Evolutionary conservation across 2,113 vertebrate species (phyloP).

Genomic region (Halichoerus grypus): DNA sequence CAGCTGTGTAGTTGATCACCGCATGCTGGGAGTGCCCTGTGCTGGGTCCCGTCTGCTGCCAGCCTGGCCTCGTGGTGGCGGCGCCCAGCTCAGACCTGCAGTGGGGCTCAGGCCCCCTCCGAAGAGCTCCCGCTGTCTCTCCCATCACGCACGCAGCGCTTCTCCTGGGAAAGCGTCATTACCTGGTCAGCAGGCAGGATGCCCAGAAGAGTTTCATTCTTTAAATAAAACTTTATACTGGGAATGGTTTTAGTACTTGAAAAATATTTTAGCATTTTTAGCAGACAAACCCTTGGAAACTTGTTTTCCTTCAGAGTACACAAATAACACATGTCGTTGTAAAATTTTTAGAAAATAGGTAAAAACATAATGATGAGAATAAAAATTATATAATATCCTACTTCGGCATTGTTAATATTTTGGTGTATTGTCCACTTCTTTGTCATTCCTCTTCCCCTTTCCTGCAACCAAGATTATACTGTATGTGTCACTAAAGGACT

Average conservation of each 20-base stretch:
- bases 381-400: neutral
- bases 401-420: neutral
- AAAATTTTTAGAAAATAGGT: neutral
- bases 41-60: neutral
- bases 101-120: neutral
- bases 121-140: neutral
- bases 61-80: neutral
- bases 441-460: neutral
- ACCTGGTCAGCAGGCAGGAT: neutral
- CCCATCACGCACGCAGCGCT: neutral
- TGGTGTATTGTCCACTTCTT: neutral
- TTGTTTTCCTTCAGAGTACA: neutral
- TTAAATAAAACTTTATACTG: neutral
- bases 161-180: neutral
- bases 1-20: rapidly evolving
- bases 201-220: neutral
- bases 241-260: neutral
- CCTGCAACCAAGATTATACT: neutral
- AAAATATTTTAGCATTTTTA: neutral
- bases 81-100: no score
- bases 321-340: neutral
- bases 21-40: rapidly evolving
- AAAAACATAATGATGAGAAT: neutral
- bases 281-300: neutral
- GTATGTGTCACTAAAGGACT: neutral